phyloP scores from a whole-genome alignment of 2,797 vertebrate genomes.

The Tapera naevia region DNA sequence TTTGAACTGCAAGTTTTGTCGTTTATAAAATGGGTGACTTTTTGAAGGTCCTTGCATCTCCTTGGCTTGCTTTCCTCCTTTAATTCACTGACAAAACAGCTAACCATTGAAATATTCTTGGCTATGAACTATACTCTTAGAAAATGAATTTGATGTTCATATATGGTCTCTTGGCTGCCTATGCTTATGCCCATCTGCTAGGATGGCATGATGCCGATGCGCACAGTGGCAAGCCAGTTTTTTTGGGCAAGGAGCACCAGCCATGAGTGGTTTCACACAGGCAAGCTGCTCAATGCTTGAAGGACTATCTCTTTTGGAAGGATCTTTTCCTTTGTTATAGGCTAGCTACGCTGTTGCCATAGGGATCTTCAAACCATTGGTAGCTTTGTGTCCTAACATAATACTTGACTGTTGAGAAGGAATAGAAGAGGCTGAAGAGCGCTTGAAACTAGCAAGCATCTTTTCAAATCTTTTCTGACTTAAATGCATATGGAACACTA shows the following conservation, averaged over 20 bases:
- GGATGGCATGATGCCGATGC: constrained; percentile 9
- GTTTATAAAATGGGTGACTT: not conserved
- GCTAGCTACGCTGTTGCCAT: not conserved
- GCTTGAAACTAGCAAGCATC: not conserved
- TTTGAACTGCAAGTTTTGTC: not conserved
- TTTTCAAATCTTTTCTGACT: not conserved
- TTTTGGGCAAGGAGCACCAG: not conserved
- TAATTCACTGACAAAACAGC: not conserved
- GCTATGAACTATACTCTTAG: constrained; percentile 50
- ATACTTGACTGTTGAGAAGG: not conserved
- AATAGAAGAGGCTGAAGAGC: not conserved
- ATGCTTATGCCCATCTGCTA: constrained; percentile 40
- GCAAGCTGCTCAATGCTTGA: not conserved
- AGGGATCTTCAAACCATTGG: not conserved
- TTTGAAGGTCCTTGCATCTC: not conserved
- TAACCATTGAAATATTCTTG: constrained; percentile 48
- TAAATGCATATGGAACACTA: not conserved
- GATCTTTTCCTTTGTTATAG: constrained; percentile 19
- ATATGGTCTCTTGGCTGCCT: constrained; percentile 46
- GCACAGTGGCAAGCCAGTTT: not conserved
- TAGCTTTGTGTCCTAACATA: not conserved
- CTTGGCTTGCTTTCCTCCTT: constrained; percentile 11
- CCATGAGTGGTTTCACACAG: not conserved
- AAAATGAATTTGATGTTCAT: constrained; percentile 55
- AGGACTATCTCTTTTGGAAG: not conserved